phyloP scores from a whole-genome alignment of 64 coral and sea anemone genomes.

The Catalaphyllia jardinei region DNA sequence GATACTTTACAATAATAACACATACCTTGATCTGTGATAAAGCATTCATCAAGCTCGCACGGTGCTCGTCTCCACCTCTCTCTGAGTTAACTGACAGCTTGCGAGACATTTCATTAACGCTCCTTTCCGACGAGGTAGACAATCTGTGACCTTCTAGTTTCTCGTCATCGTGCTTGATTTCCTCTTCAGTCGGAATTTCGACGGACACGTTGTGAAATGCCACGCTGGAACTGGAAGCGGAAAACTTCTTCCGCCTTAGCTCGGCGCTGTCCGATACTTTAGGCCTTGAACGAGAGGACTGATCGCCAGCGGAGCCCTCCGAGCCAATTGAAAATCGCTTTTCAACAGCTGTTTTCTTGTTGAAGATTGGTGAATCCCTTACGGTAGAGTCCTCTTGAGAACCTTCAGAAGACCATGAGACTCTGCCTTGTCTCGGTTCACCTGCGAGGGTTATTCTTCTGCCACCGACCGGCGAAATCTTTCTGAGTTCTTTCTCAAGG shows the following conservation, averaged over 20 bases:
- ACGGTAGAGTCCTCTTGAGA: constrained; percentile 38
- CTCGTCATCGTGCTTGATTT: background rate
- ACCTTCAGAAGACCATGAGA: constrained; percentile 63
- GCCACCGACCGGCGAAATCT: constrained; percentile 65
- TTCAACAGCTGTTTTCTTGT: constrained; percentile 14
- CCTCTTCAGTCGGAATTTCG: constrained; percentile 14
- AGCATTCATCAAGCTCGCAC: constrained; percentile 78
- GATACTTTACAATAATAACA: background rate
- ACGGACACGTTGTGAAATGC: constrained; percentile 34
- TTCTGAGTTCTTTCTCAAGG: constrained; percentile 83
- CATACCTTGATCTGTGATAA: constrained; percentile 91
- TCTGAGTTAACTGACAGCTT: constrained; percentile 19
- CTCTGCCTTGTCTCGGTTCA: constrained; percentile 34
- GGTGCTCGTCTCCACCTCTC: constrained; percentile 47
- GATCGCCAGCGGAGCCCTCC: constrained; percentile 47
- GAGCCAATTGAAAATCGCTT: constrained; percentile 43
- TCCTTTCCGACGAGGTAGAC: constrained; percentile 8
- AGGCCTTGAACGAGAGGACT: background rate
- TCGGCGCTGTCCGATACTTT: constrained; percentile 23
- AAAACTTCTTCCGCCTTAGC: constrained; percentile 35
- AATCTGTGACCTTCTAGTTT: background rate
- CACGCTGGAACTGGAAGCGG: constrained; percentile 23
- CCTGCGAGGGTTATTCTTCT: constrained; percentile 28
- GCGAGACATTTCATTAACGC: background rate
- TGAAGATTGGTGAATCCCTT: constrained; percentile 39